phyloP scores from a whole-genome alignment of 1,140 invertebrate species.

The Meloidogyne chitwoodi region DNA sequence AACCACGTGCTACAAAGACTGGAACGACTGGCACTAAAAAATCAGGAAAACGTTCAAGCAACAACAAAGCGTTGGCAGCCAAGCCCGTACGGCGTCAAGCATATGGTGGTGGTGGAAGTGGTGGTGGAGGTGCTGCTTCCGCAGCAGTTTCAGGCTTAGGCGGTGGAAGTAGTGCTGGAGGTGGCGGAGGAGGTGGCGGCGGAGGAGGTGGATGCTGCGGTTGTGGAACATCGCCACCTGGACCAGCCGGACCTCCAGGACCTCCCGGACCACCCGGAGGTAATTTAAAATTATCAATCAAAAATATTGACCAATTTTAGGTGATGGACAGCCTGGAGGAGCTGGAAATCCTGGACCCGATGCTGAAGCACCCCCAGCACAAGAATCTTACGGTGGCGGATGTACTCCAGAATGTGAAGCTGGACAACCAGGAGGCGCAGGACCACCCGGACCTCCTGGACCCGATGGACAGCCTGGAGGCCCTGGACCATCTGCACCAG shows the following conservation, averaged over 20 bases:
- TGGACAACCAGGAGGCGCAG: slow-evolving; percentile 23
- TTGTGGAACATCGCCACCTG: slow-evolving; percentile 37
- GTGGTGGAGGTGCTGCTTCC: background rate
- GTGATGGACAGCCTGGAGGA: slow-evolving; percentile 13
- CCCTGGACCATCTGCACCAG: slow-evolving; percentile 27
- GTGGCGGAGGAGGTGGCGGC: slow-evolving; percentile 18
- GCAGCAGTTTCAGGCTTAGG: background rate
- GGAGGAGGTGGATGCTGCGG: slow-evolving; percentile 38
- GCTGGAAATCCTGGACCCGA: slow-evolving; percentile 5
- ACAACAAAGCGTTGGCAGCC: background rate
- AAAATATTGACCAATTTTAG: background rate
- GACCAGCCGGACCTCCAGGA: slow-evolving; percentile 40
- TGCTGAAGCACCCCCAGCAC: slow-evolving; percentile 1
- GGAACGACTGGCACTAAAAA: background rate
- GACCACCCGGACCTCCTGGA: slow-evolving; percentile 38
- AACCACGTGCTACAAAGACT: background rate
- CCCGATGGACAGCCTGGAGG: slow-evolving; percentile 33
- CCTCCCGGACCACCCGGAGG: slow-evolving; percentile 29
- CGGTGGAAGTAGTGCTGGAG: slow-evolving; percentile 27
- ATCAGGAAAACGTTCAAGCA: background rate
- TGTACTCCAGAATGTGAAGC: slow-evolving; percentile 14
- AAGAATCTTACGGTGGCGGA: background rate
- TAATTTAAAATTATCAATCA: background rate
- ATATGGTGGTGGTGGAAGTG: background rate
- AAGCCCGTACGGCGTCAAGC: background rate